phyloP scores from a whole-genome alignment of 2,113 vertebrate genomes.

The Parus major region DNA sequence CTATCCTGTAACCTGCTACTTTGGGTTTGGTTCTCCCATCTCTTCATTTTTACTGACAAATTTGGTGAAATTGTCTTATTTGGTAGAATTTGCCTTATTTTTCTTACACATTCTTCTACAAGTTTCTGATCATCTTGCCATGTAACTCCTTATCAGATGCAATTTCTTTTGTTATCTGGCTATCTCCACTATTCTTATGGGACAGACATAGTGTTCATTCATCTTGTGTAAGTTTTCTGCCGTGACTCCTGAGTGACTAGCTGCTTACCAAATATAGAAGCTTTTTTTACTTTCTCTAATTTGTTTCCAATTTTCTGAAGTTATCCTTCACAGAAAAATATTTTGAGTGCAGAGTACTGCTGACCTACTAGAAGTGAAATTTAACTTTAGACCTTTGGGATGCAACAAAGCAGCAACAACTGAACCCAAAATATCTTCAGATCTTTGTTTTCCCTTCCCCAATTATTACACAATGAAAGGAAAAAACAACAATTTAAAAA shows the following conservation, averaged over 20 bases:
- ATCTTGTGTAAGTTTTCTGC: not conserved
- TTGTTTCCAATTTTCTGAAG: not conserved
- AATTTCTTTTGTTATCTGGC: not conserved
- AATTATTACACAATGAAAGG: not conserved
- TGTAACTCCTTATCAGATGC: not conserved
- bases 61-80: not conserved
- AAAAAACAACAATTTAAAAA: not conserved
- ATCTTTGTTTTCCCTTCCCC: not conserved
- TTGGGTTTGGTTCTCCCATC: not conserved
- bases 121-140: not conserved
- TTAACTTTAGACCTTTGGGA: not conserved
- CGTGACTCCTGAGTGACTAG: not conserved
- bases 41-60: not conserved
- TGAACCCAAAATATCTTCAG: not conserved
- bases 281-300: not conserved
- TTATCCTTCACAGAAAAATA: not conserved
- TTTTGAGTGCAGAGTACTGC: not conserved
- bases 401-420: not conserved
- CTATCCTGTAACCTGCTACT: not conserved
- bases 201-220: not conserved
- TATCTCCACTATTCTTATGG: not conserved
- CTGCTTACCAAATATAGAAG: not conserved
- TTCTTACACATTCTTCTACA: not conserved
- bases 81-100: not conserved
- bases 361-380: not conserved